Base-by-base conservation (phyloP, 2,797 vertebrate genomes). In the Platalea minor region DNA sequence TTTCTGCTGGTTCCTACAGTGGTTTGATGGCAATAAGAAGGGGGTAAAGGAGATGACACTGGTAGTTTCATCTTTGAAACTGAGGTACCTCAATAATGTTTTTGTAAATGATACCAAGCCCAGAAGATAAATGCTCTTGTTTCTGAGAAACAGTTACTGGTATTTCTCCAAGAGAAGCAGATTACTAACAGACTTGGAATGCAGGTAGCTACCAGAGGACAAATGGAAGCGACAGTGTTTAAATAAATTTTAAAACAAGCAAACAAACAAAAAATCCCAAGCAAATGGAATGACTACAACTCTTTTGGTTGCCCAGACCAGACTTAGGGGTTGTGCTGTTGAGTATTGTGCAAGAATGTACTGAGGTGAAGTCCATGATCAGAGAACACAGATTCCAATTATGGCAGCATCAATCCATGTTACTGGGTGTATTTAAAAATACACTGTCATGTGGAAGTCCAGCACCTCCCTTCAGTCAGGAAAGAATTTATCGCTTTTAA, bases 241-340 rank as follows among this genome's bases (percentile, higher is more conserved):
- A 83, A 77, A 77, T 31, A 70, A 1, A 33, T 17, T 41, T 81
- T 7, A 46, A 46, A 85, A 61, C 10, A 88, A 72, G 59, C 3
- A 51, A 85, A 64, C 17, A n/a, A 35, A 31, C 17, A 54, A 43
- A 1, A 41, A 45, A 53, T 13, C 19, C 3, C 8, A 2, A 29
- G 67, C 13, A 54, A 81, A 70, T 7, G 5, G 33, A 89, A 85
- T 26, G 5, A 35, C 25, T 24, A 13, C 10, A 80, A 11, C 11
- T 74, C 60, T 23, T 72, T 57, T 59, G 73, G 39, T 51, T 83
- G 61, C 41, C 26, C 53, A 61, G 37, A 67, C 2, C 14, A 31
- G 17, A 35, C 9, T 41, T 29, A 9, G 0, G 2, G 14, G 16
- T 46, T 79, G 6, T 31, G 24, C 20, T 64, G 24, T 7, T 4